A percentile compares a stretch with the other conserved stretches of the same genome.
These are phyloP conservation scores for Timandra comae DNA, from an alignment of 2,888 invertebrate species.

Conservation along the genomic window DNA sequence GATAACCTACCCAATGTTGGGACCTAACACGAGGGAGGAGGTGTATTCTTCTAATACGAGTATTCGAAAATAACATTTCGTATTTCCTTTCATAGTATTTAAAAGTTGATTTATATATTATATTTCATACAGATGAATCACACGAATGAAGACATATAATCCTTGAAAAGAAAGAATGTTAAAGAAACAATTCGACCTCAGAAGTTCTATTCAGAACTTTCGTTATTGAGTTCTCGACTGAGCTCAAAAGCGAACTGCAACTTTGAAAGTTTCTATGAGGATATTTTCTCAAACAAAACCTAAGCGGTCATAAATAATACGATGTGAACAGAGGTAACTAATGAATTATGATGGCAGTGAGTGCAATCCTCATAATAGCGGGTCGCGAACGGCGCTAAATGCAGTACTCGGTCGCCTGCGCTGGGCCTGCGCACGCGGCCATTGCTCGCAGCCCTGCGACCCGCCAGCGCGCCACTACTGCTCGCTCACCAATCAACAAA, in stretches of 20 bases:
- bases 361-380: constrained; percentile 50
- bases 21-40: background rate
- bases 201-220: constrained; percentile 56
- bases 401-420: constrained; percentile 18
- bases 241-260: constrained; percentile 29
- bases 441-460: constrained; percentile 17
- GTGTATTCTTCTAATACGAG: constrained; percentile 11
- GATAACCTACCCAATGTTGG: no score
- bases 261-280: constrained; percentile 44
- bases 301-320: constrained; percentile 64
- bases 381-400: constrained; percentile 38
- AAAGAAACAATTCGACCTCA: constrained; percentile 56
- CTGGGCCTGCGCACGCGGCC: constrained; percentile 32
- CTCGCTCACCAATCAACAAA: constrained; percentile 31
- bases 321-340: constrained; percentile 57
- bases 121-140: no score
- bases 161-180: constrained; percentile 28
- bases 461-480: constrained; percentile 14
- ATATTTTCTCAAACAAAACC: constrained; percentile 56
- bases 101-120: no score
- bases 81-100: no score
- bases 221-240: constrained; percentile 44
- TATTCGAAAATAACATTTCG: no score
- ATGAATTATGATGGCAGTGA: constrained; percentile 64
- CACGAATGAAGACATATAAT: no score